phyloP scores from a whole-genome alignment of 2,797 vertebrate genomes.

The Picus viridis region DNA sequence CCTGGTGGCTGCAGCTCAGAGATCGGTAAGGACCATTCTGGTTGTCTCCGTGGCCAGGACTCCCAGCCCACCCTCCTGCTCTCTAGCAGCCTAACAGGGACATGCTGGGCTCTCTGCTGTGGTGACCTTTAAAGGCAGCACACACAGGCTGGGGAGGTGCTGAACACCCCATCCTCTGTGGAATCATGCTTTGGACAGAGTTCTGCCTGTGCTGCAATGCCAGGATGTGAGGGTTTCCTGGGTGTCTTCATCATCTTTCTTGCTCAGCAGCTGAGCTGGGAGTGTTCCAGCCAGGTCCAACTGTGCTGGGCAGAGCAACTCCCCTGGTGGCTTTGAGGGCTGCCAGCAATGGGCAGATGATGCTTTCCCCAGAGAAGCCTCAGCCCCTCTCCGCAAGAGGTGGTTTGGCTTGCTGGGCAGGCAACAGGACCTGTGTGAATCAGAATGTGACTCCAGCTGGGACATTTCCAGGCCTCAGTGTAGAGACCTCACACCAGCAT shows the following conservation, averaged over 20 bases:
- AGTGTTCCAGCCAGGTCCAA: not conserved
- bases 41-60: fast-evolving
- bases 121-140: not conserved
- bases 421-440: not conserved
- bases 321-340: not conserved
- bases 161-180: fast-evolving
- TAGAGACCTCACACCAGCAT: not conserved
- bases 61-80: not conserved
- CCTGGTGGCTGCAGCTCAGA: not conserved
- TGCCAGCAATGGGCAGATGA: fast-evolving
- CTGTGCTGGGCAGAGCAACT: not conserved
- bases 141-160: fast-evolving
- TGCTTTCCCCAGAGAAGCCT: not conserved
- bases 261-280: not conserved
- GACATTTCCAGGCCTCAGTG: not conserved
- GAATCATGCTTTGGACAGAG: not conserved
- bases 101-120: fast-evolving
- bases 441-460: not conserved
- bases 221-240: not conserved
- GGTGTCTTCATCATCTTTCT: not conserved
- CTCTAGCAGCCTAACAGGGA: fast-evolving
- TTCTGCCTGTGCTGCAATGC: not conserved
- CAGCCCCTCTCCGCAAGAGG: no score
- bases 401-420: not conserved
- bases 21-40: not conserved